Evolutionary conservation across 92 coral and sea anemone genomes (phyloP).

Genomic region (Parazoanthus swiftii): DNA sequence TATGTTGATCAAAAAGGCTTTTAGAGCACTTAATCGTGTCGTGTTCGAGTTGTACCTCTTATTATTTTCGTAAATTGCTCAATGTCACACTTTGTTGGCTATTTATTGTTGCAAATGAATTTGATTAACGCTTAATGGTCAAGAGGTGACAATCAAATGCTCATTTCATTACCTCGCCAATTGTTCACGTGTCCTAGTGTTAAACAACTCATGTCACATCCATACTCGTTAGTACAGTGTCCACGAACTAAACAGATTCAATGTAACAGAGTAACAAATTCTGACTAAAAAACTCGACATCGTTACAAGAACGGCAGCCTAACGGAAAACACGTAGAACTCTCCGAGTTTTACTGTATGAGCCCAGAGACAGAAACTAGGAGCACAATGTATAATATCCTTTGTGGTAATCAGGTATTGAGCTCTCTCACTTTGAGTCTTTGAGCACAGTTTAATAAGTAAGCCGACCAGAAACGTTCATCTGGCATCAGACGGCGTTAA

Average conservation of each 20-base stretch:
- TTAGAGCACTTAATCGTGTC: too few species aligned
- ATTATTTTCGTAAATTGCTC: conserved; percentile 3
- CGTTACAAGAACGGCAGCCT: not conserved
- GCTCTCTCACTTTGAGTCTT: not conserved
- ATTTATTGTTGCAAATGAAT: conserved; percentile 28
- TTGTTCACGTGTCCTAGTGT: conserved; percentile 26
- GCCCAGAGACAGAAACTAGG: not conserved
- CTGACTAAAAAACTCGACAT: not conserved
- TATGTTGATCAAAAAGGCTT: too few species aligned
- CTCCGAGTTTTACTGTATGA: not conserved
- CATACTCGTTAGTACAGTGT: not conserved
- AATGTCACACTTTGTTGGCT: conserved; percentile 26
- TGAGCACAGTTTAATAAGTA: conserved; percentile 5
- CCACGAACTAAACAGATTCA: not conserved
- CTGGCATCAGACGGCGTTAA: conserved; percentile 23
- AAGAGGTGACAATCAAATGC: conserved; percentile 26
- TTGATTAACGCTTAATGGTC: conserved; percentile 35
- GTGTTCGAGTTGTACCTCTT: not conserved
- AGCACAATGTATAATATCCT: not conserved
- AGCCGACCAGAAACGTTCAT: conserved; percentile 22
- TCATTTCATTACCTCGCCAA: conserved; percentile 25
- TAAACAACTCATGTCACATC: conserved; percentile 13
- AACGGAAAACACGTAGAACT: not conserved
- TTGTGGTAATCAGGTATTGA: conserved; percentile 10
- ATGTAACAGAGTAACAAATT: conserved; percentile 3